Percentiles rank a stretch among this genome's conserved stretches.
Conservation (phyloP, 2,113 vertebrate genomes). For the Phaetusa simplex region DNA sequence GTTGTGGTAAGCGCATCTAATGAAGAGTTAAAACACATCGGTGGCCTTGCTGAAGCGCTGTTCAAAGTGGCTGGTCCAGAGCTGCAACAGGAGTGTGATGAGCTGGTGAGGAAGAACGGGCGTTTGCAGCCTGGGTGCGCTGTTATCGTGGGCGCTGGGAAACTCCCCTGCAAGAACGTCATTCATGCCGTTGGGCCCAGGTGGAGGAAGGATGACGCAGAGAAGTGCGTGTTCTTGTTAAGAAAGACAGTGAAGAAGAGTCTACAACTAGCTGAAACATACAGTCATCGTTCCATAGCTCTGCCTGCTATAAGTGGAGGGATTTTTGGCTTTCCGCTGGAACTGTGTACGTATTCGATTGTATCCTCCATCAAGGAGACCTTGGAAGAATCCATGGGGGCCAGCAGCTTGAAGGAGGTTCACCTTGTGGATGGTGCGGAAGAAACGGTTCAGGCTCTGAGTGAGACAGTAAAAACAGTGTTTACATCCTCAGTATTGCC, state of each 20-base stretch:
- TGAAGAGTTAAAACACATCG: conserved; percentile 54
- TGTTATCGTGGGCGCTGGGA: conserved; percentile 68
- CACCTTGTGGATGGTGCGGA: conserved; percentile 77
- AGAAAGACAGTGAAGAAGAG: conserved; percentile 69
- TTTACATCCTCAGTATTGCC: neutral
- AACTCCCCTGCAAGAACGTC: conserved; percentile 75
- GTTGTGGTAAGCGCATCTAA: conserved; percentile 80
- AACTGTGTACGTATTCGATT: conserved; percentile 69
- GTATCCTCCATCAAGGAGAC: conserved; percentile 75
- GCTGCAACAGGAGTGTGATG: conserved; percentile 75
- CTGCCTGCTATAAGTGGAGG: conserved; percentile 83
- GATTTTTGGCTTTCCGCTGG: conserved; percentile 73
- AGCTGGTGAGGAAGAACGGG: conserved; percentile 4
- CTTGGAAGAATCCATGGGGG: conserved; percentile 1
- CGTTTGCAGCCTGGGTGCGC: conserved; percentile 48
- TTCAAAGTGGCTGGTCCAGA: conserved; percentile 76
- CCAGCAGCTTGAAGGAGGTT: conserved; percentile 68
- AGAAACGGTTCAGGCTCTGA: conserved; percentile 57
- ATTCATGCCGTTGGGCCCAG: conserved; percentile 82
- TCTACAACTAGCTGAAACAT: conserved; percentile 69
- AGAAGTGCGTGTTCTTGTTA: conserved; percentile 22
- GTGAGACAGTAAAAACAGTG: conserved; percentile 41
- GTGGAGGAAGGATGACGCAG: conserved; percentile 1
- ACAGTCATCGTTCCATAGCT: conserved; percentile 75
- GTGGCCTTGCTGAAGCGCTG: conserved; percentile 74